These are phyloP conservation scores for Leucopternis melanops DNA, from an alignment of 2,113 vertebrate genomes.

Conservation along the genomic window DNA sequence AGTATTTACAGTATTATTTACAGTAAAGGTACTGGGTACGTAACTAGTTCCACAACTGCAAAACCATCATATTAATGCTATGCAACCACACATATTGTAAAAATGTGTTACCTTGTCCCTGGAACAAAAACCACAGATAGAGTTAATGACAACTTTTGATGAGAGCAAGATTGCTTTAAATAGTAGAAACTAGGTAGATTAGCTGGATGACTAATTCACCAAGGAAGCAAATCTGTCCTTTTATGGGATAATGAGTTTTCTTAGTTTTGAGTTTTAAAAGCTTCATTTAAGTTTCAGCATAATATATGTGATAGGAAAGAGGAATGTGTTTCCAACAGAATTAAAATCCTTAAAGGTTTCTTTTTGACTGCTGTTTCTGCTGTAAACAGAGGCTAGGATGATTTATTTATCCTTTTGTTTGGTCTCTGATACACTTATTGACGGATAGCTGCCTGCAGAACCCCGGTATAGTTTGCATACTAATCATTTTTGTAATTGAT, in stretches of 20 bases:
- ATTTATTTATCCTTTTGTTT: conserved; percentile 46
- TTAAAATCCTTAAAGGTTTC: not conserved
- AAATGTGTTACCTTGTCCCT: not conserved
- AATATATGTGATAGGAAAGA: conserved; percentile 19
- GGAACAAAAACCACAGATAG: not conserved
- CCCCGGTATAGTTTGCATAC: conserved; percentile 45
- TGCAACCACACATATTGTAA: not conserved
- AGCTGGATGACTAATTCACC: not conserved
- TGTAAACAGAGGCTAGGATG: conserved; percentile 19
- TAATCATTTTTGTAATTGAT: conserved; percentile 75
- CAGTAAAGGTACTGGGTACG: not conserved
- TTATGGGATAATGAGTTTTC: not conserved
- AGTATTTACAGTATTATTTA: not conserved
- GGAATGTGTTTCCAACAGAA: conserved; percentile 36
- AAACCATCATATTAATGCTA: not conserved
- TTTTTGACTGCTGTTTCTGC: conserved; percentile 38
- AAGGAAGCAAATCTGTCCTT: not conserved
- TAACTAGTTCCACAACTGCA: not conserved
- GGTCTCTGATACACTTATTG: not conserved
- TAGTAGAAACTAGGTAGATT: not conserved
- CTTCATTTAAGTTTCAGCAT: not conserved
- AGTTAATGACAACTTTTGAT: not conserved
- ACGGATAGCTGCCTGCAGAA: conserved; percentile 3
- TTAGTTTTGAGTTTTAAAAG: not conserved
- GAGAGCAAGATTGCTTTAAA: not conserved